Evolutionary conservation across 2,888 invertebrate genomes (phyloP), one percentile per base, ranked within the genome.

Genomic region (Crocallis elinguaria): DNA sequence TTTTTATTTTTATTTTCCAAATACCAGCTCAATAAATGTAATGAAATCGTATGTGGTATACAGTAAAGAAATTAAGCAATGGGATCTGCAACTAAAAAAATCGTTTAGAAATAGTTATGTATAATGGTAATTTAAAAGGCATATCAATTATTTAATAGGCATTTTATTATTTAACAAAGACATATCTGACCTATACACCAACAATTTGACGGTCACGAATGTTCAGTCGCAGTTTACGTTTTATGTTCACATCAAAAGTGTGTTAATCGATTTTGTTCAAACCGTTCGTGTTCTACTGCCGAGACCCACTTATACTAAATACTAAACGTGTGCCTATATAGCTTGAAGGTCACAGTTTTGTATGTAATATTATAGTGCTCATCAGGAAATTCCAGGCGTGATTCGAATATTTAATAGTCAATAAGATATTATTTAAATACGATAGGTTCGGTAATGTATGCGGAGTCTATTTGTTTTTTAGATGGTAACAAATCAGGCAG

Each of bases 331-430:
- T 50, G 38, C 48, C 36, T 52, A 69, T 67, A 57, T 61, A 65
- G 43, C 30, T 57, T 63, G 71, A 80, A 79, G 77, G 74, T 64
- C 71, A 58, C 48, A 39, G 50, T 72, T 73, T 75, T 61, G 65
- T 70, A 72, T 73, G 71, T 68, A 66, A 72, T 72, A 70, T 71
- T 69, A 71, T 66, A 59, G 55, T 64, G 69, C 68, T 68, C 68
- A 71, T 76, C 72, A 77, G 77, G 73, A 76, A 77, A 76, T 77
- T 71, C 74, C 70, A 65, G 39, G 30, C 76, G 72, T 72, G 84
- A 68, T 69, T 52, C 55, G 80, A 80, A 83, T 85, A 68, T 54
- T 51, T 60, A 69, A 68, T 41, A 51, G 59, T 60, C 60, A 69
- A 63, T 66, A 62, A 66, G 65, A 67, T 59, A 52, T 61, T 48